These are phyloP conservation scores for Diploscapter pachys DNA, from an alignment of 1,140 invertebrate species.

Conservation along the genomic window DNA sequence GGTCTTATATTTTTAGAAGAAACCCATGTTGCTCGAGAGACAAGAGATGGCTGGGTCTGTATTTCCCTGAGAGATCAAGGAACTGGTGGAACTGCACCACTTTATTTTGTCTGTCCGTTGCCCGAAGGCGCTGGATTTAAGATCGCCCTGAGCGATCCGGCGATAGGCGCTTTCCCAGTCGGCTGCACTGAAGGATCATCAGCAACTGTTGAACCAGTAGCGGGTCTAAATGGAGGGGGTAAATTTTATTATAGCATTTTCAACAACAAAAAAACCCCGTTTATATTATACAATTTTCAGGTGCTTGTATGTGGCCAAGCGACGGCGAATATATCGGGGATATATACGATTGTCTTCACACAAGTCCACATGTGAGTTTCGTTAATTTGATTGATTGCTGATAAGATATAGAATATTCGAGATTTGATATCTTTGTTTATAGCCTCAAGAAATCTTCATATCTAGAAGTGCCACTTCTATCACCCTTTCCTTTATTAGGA, in stretches of 20 bases:
- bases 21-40: conserved; percentile 37
- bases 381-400: not conserved
- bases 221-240: conserved; percentile 33
- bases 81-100: conserved; percentile 24
- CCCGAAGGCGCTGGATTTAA: conserved; percentile 44
- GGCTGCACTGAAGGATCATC: conserved; percentile 34
- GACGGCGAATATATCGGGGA: conserved; percentile 38
- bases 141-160: conserved; percentile 32
- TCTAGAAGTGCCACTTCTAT: conserved; percentile 10
- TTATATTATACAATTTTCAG: no score
- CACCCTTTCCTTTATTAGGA: not conserved
- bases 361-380: conserved; percentile 31
- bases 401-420: not conserved
- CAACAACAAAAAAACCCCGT: no score
- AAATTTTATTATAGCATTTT: no score
- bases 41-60: conserved; percentile 40
- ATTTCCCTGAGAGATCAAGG: conserved; percentile 32
- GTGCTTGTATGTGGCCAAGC: conserved; percentile 36
- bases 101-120: conserved; percentile 37
- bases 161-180: conserved; percentile 29
- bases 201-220: conserved; percentile 26
- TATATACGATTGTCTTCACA: conserved; percentile 42
- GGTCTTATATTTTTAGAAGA: conserved; percentile 17
- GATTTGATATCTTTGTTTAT: not conserved
- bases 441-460: no score